Evolutionary conservation across 2,113 vertebrate species (phyloP).

Genomic region (Stegostoma tigrinum): DNA sequence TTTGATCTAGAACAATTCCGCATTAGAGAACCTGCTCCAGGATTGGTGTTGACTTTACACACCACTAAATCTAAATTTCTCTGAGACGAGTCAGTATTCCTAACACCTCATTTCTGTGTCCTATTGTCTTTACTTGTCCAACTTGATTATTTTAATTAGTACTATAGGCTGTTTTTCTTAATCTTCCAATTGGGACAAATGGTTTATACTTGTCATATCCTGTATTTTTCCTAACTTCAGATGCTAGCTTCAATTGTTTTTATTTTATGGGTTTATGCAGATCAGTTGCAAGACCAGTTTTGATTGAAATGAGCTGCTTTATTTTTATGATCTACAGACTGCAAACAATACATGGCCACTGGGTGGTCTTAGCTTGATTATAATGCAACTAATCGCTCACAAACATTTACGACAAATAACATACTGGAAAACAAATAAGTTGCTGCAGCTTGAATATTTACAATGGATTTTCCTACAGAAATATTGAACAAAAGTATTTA

Average conservation of each 20-base stretch:
- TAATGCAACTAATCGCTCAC: background rate
- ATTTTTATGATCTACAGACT: background rate
- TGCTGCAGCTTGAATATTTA: background rate
- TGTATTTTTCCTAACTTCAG: background rate
- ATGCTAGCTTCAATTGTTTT: background rate
- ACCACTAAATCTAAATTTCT: background rate
- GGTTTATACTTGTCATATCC: background rate
- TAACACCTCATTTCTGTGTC: background rate
- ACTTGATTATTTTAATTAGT: background rate
- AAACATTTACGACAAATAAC: background rate
- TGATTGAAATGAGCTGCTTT: background rate
- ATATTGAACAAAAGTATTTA: constrained; percentile 3
- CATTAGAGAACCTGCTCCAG: too few species aligned
- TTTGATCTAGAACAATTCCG: too few species aligned
- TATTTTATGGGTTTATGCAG: background rate
- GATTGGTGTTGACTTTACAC: background rate
- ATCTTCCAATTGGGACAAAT: background rate
- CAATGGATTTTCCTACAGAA: background rate
- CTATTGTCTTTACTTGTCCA: background rate
- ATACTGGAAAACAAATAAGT: background rate
- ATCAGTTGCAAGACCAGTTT: background rate
- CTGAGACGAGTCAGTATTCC: background rate
- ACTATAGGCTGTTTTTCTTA: background rate
- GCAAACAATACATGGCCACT: background rate
- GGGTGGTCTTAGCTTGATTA: background rate